These are phyloP conservation scores for Drosophila funebris DNA, from an alignment of 1,140 invertebrate species.

Conservation along the genomic window DNA sequence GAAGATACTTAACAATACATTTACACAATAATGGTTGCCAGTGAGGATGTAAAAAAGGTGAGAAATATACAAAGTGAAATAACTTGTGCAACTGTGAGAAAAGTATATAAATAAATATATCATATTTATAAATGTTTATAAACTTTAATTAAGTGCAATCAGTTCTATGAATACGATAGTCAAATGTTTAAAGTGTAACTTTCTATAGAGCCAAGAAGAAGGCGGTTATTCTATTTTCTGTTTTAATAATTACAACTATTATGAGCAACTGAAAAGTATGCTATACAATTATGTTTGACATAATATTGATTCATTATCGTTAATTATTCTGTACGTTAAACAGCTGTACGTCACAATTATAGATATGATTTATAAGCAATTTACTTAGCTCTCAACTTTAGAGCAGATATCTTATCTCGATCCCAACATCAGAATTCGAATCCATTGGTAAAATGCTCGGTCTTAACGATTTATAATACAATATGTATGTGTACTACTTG, in stretches of 20 bases:
- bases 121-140: too few species aligned
- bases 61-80: neutral
- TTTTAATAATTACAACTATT: neutral
- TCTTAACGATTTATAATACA: constrained; percentile 6
- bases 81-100: neutral
- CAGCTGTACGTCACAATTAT: constrained; percentile 17
- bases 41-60: constrained; percentile 65
- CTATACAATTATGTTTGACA: neutral
- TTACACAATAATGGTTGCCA: constrained; percentile 56
- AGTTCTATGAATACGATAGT: too few species aligned
- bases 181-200: too few species aligned
- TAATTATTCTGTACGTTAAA: neutral
- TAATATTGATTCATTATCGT: neutral
- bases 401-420: constrained; percentile 56
- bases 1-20: neutral
- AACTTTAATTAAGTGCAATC: too few species aligned
- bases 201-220: too few species aligned
- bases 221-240: too few species aligned
- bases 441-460: neutral
- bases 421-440: constrained; percentile 12
- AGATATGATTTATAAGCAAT: constrained; percentile 50
- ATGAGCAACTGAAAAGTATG: constrained; percentile 21
- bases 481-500: neutral
- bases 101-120: neutral
- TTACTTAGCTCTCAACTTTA: constrained; percentile 24